These are phyloP conservation scores for Nomada ferruginata DNA, from an alignment of 2,888 invertebrate genomes.

Conservation along the genomic window DNA sequence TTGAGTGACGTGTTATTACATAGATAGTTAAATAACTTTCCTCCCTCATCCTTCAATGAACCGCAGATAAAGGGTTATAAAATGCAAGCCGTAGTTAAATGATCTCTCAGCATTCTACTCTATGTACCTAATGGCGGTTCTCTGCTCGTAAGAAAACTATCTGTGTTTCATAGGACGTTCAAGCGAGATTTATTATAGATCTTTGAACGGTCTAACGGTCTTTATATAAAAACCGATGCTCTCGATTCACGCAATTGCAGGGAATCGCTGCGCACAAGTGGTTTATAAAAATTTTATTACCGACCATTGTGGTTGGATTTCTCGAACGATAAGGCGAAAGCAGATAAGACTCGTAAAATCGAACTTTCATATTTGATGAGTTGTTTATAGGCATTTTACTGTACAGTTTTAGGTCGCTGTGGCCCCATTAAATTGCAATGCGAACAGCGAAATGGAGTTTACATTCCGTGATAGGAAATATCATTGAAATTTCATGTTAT, in stretches of 20 bases:
- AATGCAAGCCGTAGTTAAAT: no score
- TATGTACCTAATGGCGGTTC: background rate
- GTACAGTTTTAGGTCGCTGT: constrained; percentile 10
- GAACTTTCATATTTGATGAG: constrained; percentile 40
- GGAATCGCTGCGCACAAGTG: constrained; percentile 29
- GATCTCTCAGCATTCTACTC: no score
- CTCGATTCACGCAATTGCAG: background rate
- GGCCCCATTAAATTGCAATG: constrained; percentile 1
- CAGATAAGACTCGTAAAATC: constrained; percentile 37
- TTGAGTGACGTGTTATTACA: no score
- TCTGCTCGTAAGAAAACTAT: background rate
- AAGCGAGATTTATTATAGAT: background rate
- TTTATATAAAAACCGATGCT: background rate
- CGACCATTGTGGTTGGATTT: background rate
- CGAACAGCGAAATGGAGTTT: background rate
- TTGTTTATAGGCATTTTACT: constrained; percentile 20
- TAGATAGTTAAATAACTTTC: no score
- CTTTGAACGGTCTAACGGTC: background rate
- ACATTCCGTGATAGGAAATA: background rate
- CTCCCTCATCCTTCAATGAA: no score
- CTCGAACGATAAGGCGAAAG: constrained; percentile 18
- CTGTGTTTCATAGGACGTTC: background rate
- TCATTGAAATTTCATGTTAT: constrained; percentile 15
- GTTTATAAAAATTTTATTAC: constrained; percentile 59
- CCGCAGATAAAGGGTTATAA: no score